Evolutionary conservation across 2,797 vertebrate species (phyloP).

Genomic region (Cirrhinus molitorella): DNA sequence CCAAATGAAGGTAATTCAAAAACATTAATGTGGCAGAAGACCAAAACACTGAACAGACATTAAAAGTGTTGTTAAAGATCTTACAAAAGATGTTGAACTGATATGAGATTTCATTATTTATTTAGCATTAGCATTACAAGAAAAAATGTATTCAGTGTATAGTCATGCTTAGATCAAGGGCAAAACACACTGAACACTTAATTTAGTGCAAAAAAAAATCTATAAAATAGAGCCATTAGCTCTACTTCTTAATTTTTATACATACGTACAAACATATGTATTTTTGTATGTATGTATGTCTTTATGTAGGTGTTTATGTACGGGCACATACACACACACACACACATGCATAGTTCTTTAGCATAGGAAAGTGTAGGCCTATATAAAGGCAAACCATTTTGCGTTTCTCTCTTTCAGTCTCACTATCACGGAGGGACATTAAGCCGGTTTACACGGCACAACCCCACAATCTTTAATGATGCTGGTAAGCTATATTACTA

Average conservation of each 20-base stretch:
- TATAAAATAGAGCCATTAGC: not conserved
- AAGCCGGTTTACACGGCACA: not conserved
- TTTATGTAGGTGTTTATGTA: no score
- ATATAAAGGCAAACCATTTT: not conserved
- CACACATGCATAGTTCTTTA: no score
- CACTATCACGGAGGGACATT: not conserved
- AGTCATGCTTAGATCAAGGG: no score
- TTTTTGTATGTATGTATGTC: no score
- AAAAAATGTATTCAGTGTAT: no score
- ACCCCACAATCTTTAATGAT: not conserved
- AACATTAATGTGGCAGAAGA: not conserved
- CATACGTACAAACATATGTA: no score
- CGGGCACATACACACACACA: no score
- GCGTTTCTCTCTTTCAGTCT: not conserved
- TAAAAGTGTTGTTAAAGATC: not conserved
- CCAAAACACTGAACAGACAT: not conserved
- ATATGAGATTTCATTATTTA: not conserved
- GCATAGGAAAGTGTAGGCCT: no score
- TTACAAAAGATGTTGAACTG: not conserved
- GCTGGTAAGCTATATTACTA: not conserved
- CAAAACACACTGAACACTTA: no score
- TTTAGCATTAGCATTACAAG: not conserved
- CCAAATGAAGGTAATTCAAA: not conserved
- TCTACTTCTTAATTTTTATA: not conserved
- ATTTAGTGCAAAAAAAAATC: not conserved